A percentile compares a stretch with the other conserved stretches of the same genome.
These are phyloP conservation scores for Lemur catta DNA, from an alignment of 2,797 vertebrate species.

Conservation along the genomic window DNA sequence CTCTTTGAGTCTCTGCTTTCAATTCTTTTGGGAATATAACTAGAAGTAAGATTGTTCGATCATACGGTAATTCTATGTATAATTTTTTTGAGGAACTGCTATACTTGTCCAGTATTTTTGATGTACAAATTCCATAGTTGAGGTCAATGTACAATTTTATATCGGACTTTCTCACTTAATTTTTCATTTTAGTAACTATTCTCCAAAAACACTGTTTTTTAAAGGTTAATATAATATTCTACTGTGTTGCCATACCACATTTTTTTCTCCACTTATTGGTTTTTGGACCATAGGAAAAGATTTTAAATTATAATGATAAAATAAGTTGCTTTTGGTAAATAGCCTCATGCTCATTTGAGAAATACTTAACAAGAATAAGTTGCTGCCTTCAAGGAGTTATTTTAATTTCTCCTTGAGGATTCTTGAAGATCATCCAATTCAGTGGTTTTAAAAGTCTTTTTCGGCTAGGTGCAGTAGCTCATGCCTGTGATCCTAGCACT, in stretches of 20 bases:
- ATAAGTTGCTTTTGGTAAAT: background rate
- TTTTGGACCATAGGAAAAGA: background rate
- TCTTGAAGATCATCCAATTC: background rate
- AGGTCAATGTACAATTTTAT: background rate
- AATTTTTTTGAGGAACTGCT: background rate
- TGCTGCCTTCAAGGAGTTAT: background rate
- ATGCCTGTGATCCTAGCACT: too few species aligned
- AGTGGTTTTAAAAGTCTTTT: conserved; percentile 2
- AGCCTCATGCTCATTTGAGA: background rate
- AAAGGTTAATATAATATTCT: background rate
- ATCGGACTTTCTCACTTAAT: background rate
- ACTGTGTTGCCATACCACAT: background rate
- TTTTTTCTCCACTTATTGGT: background rate
- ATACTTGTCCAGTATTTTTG: background rate
- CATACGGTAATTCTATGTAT: background rate
- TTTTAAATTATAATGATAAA: background rate
- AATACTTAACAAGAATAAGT: background rate
- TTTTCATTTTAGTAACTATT: background rate
- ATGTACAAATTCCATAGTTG: background rate
- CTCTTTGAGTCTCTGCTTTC: background rate
- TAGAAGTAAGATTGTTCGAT: background rate
- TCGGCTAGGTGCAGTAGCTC: too few species aligned
- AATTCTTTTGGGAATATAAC: background rate
- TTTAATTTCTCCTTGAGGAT: background rate
- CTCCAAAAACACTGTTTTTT: background rate